A percentile compares a stretch with the other conserved stretches of the same genome.
Conservation (phyloP, 1,140 invertebrate species). For the Vanessa tameamea region DNA sequence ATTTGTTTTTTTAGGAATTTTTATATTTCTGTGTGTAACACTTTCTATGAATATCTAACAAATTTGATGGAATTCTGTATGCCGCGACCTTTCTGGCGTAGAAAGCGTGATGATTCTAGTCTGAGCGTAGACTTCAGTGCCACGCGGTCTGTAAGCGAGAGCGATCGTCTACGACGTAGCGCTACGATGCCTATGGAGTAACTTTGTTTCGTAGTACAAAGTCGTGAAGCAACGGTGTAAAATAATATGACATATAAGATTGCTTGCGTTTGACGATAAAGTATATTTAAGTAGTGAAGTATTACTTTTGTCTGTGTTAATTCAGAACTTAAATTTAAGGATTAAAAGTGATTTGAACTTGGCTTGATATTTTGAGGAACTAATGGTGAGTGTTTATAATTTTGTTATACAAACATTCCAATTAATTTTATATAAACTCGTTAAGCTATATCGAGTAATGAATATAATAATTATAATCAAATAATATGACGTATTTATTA, state of each 20-base stretch:
- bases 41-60: not conserved
- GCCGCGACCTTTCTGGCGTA: conserved; percentile 18
- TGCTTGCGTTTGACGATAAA: not conserved
- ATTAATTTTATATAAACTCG: not conserved
- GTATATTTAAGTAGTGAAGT: not conserved
- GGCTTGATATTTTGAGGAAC: not conserved
- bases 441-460: too few relatives aligned
- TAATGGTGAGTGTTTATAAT: not conserved
- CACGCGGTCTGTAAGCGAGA: conserved; percentile 34
- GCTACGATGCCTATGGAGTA: conserved; percentile 20
- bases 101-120: conserved; percentile 18
- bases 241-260: not conserved
- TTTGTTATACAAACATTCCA: not conserved
- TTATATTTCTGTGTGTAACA: not conserved
- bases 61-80: not conserved
- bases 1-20: not conserved
- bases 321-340: not conserved
- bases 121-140: conserved; percentile 30
- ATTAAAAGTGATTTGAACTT: not conserved
- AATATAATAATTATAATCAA: too few relatives aligned
- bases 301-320: not conserved
- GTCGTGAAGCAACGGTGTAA: not conserved
- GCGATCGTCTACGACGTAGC: conserved; percentile 37
- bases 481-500: too few relatives aligned
- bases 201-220: conserved; percentile 31